Evolutionary conservation across 2,113 vertebrate genomes (phyloP), one percentile per base, ranked within the genome.

Genomic region (Serilophus lunatus): DNA sequence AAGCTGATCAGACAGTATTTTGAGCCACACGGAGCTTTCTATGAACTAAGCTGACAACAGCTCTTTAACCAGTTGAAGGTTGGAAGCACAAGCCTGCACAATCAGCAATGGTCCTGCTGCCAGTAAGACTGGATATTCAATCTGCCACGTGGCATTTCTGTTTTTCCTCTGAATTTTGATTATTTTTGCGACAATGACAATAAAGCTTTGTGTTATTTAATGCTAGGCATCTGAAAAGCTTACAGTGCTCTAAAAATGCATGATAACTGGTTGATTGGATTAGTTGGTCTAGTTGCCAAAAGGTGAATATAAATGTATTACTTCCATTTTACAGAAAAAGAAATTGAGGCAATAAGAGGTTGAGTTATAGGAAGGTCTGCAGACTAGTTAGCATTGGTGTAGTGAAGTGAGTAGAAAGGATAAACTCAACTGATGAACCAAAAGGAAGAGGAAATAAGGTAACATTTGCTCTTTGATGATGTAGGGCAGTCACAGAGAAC

Each of bases 61-160:
- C 88, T 96, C 54, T 68, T 96, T 96, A 95, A 96, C 92, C 91
- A 94, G 83, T 93, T 97, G 77, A 95, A 93, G 60, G 59, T 92
- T 92, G 51, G 80, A 94, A 93, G 77, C 60, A 47, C 44, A 86
- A 81, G 47, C 38, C 66, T 95, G 91, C 76, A 40, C 87, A 91
- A 88, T 96, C 86, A 86, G 83, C 86, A 92, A 0, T 88, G 81
- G 86, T 81, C 60, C 76, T 93, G 54, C 78, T 94, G 90, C 87
- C 90, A 91, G 3, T 84, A 76, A 90, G 95, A 69, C 75, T 93
- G 47, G 59, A 86, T 96, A 53, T 59, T 90, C 54, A 63, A 2
- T 90, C 54, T 90, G 94, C 91, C 91, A 96, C 90, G 91, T 96
- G 94, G 93, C 93, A 70, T 87, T 66, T 92, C 87, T 81, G n/a